phyloP scores from a whole-genome alignment of 2,113 vertebrate genomes.

The Cariama cristata region DNA sequence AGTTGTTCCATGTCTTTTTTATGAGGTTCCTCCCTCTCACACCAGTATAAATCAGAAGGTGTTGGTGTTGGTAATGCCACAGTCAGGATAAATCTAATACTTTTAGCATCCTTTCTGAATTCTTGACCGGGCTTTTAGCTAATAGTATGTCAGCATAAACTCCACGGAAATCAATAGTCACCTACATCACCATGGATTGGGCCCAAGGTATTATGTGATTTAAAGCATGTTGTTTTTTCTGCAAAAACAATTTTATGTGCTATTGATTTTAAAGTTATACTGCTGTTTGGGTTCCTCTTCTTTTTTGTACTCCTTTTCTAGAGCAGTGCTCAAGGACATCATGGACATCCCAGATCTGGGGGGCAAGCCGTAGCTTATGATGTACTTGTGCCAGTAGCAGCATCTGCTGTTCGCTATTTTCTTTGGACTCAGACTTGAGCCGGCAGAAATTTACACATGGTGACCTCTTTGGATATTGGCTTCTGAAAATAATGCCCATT shows the following conservation, averaged over 20 bases:
- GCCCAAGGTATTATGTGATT: conserved; percentile 23
- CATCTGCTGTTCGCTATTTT: conserved; percentile 53
- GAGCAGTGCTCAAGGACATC: background rate
- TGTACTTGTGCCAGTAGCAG: background rate
- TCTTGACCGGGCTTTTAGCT: conserved; percentile 32
- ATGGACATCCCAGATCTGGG: background rate
- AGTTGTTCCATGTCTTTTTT: background rate
- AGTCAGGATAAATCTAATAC: background rate
- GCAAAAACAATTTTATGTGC: conserved; percentile 5
- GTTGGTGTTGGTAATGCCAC: background rate
- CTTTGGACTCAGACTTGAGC: conserved; percentile 15
- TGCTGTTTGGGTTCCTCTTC: background rate
- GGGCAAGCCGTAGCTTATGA: background rate
- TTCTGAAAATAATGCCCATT: background rate
- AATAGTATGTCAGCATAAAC: conserved; percentile 21
- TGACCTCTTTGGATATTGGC: conserved; percentile 8
- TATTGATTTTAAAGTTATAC: conserved; percentile 41
- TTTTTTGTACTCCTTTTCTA: background rate
- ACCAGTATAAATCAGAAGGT: background rate
- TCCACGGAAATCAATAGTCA: background rate
- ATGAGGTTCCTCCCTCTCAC: background rate
- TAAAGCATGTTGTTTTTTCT: conserved; percentile 37
- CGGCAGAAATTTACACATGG: background rate
- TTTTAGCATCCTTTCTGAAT: conserved; percentile 1
- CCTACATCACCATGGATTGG: background rate